Conservation (phyloP, 2,113 vertebrate species). For the Toxotes chatareus region DNA sequence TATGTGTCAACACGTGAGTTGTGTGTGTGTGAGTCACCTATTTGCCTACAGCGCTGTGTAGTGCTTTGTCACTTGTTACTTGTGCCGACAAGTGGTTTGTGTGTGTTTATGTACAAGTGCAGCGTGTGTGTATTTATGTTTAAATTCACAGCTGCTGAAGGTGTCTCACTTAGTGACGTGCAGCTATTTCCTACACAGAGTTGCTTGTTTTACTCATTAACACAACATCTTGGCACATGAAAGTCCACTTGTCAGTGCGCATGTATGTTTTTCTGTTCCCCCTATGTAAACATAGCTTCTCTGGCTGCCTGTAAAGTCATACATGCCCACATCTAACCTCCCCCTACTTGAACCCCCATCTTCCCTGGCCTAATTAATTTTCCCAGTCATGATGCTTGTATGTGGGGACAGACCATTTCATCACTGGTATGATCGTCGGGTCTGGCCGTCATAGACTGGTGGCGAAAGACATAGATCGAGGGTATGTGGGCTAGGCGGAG, state of each 20-base stretch:
- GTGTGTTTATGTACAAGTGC: slow-evolving; percentile 54
- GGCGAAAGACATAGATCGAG: slow-evolving; percentile 57
- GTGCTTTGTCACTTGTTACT: slow-evolving; percentile 27
- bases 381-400: slow-evolving; percentile 47
- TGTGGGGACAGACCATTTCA: slow-evolving; percentile 58
- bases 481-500: slow-evolving; percentile 33
- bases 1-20: slow-evolving; percentile 52
- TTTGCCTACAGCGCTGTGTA: slow-evolving; percentile 8
- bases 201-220: slow-evolving; percentile 59
- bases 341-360: slow-evolving; percentile 19
- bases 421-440: slow-evolving; percentile 35
- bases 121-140: slow-evolving; percentile 53
- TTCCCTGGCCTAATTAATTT: slow-evolving; percentile 52
- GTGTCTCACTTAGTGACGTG: slow-evolving; percentile 26
- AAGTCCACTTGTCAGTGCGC: slow-evolving; percentile 60
- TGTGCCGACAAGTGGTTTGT: slow-evolving; percentile 45
- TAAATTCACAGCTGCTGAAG: slow-evolving; percentile 54
- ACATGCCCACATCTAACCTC: not conserved
- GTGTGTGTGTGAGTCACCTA: slow-evolving; percentile 32
- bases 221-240: slow-evolving; percentile 60
- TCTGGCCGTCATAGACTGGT: slow-evolving; percentile 56
- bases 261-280: slow-evolving; percentile 56
- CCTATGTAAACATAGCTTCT: slow-evolving; percentile 53
- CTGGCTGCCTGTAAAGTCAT: slow-evolving; percentile 26
- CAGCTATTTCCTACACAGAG: slow-evolving; percentile 33